A percentile compares a stretch with the other conserved stretches of the same genome.
phyloP scores from a whole-genome alignment of 2,113 vertebrate species.

The Pangasianodon gigas region DNA sequence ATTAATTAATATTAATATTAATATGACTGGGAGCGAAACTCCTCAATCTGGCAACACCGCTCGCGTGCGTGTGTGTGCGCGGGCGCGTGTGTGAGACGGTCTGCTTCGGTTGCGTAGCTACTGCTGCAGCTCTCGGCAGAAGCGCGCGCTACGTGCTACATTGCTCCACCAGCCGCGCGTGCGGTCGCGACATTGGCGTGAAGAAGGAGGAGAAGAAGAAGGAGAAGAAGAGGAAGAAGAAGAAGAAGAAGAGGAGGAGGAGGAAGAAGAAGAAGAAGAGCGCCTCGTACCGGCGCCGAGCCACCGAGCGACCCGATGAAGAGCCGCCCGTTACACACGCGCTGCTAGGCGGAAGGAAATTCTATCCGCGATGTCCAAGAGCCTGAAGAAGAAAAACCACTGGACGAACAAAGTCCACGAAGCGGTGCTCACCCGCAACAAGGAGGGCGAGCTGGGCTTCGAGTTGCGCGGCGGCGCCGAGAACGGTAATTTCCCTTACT shows the following conservation, averaged over 20 bases:
- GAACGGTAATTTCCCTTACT: slow-evolving; percentile 93
- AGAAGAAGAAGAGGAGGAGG: neutral
- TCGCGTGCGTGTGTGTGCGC: slow-evolving; percentile 58
- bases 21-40: neutral
- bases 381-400: slow-evolving; percentile 98
- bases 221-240: neutral
- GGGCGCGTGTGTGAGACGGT: slow-evolving; percentile 57
- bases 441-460: slow-evolving; percentile 94
- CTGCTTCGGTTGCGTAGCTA: slow-evolving; percentile 60
- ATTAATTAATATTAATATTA: neutral
- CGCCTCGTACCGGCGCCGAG: slow-evolving; percentile 58
- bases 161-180: slow-evolving; percentile 6
- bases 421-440: slow-evolving; percentile 86
- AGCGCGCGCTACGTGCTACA: slow-evolving; percentile 27
- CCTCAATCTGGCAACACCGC: slow-evolving; percentile 40
- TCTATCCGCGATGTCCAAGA: slow-evolving; percentile 93
- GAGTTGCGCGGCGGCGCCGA: slow-evolving; percentile 95
- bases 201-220: neutral
- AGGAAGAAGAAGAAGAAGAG: slow-evolving; percentile 26
- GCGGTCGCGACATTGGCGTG: slow-evolving; percentile 3
- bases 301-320: slow-evolving; percentile 53
- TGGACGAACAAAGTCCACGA: slow-evolving; percentile 99
- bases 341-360: slow-evolving; percentile 60
- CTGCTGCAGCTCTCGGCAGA: slow-evolving; percentile 63
- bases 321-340: slow-evolving; percentile 62